These are phyloP conservation scores for Oncorhynchus kisutch DNA, from an alignment of 2,113 vertebrate genomes.

Conservation along the genomic window DNA sequence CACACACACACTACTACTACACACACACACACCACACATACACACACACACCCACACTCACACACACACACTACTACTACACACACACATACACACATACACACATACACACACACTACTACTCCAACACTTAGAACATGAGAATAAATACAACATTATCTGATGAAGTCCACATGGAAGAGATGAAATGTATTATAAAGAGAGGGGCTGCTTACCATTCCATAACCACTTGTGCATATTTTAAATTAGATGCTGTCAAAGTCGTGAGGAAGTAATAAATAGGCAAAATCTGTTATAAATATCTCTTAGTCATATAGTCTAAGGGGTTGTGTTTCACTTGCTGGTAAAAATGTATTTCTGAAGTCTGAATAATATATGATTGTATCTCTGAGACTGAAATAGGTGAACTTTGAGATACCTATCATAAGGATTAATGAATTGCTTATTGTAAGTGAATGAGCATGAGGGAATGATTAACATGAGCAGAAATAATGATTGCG, in stretches of 20 bases:
- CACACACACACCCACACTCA: too few species aligned
- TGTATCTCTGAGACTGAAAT: too few species aligned
- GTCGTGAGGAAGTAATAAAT: not conserved
- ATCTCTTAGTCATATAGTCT: constrained; percentile 6
- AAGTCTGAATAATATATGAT: not conserved
- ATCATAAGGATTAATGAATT: not conserved
- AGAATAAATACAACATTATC: not conserved
- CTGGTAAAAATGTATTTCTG: constrained; percentile 13
- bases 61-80: not conserved
- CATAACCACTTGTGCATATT: not conserved
- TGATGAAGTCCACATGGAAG: not conserved
- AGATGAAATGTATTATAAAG: not conserved
- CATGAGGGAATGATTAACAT: too few species aligned
- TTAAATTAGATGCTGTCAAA: not conserved
- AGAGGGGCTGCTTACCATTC: not conserved
- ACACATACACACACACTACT: not conserved
- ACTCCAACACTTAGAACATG: not conserved
- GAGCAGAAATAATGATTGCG: not conserved
- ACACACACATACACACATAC: not conserved
- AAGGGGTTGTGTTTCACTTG: constrained; percentile 3
- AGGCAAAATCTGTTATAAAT: too few species aligned
- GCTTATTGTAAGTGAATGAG: too few species aligned
- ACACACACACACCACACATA: too few species aligned
- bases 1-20: not conserved
- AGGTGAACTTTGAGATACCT: too few species aligned